Conservation (phyloP, 2,113 vertebrate genomes). For the Casuarius casuarius region DNA sequence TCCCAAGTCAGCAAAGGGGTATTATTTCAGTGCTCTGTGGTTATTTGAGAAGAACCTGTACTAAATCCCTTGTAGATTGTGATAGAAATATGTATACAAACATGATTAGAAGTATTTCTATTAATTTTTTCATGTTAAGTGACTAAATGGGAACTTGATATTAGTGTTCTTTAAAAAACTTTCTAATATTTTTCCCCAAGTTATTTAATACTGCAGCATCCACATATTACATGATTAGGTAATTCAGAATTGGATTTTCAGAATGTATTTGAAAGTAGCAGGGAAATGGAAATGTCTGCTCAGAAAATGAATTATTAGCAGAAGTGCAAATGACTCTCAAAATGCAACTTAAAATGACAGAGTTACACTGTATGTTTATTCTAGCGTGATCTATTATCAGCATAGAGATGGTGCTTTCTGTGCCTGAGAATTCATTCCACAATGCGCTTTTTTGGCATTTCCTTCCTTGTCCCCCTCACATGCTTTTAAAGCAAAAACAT, state of each 20-base stretch:
- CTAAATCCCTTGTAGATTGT: neutral
- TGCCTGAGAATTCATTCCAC: neutral
- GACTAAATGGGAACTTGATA: neutral
- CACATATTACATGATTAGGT: neutral
- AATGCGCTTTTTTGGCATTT: neutral
- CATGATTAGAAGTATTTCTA: neutral
- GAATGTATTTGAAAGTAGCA: neutral
- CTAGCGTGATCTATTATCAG: neutral
- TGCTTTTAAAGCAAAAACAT: neutral
- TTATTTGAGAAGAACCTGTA: neutral
- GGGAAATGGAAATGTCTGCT: neutral
- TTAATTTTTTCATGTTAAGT: neutral
- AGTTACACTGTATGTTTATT: neutral
- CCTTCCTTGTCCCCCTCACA: neutral
- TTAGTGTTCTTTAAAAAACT: neutral
- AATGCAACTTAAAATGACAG: neutral
- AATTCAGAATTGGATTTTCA: neutral
- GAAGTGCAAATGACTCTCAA: neutral
- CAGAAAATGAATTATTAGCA: neutral
- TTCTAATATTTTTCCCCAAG: neutral
- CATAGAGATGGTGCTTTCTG: neutral
- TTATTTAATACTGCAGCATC: neutral
- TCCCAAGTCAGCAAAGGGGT: neutral
- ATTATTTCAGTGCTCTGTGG: neutral
- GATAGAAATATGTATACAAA: neutral